These are phyloP conservation scores for Anarrhichthys ocellatus DNA, from an alignment of 2,113 vertebrate species.

Conservation along the genomic window DNA sequence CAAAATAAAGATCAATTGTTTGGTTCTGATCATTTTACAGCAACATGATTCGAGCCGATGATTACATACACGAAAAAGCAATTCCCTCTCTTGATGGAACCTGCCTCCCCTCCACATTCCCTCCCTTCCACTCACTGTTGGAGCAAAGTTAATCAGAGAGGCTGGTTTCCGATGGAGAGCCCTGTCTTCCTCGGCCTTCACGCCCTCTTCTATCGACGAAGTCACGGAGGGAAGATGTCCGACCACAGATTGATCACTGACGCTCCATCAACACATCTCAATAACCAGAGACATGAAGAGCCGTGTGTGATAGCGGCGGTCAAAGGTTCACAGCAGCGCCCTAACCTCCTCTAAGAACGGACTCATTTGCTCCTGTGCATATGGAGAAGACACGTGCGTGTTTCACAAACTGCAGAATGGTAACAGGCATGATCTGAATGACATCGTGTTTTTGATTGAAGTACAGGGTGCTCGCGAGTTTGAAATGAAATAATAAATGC, in stretches of 20 bases:
- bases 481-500: neutral
- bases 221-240: slow-evolving; percentile 1
- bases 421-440: neutral
- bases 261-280: slow-evolving; percentile 2
- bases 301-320: neutral
- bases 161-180: slow-evolving; percentile 6
- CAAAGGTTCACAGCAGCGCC: neutral
- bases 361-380: neutral
- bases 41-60: neutral
- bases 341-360: neutral
- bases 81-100: neutral
- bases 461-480: neutral
- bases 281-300: neutral
- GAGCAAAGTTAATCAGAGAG: slow-evolving; percentile 20
- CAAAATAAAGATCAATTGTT: neutral
- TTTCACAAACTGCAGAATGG: neutral
- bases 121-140: neutral
- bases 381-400: neutral
- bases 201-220: neutral
- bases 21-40: neutral
- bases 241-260: neutral
- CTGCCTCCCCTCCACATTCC: neutral
- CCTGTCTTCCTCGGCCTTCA: neutral
- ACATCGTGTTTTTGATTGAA: neutral
- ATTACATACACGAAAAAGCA: neutral